Evolutionary conservation across 2,797 vertebrate genomes (phyloP).

Genomic region (Pangasius macronema): DNA sequence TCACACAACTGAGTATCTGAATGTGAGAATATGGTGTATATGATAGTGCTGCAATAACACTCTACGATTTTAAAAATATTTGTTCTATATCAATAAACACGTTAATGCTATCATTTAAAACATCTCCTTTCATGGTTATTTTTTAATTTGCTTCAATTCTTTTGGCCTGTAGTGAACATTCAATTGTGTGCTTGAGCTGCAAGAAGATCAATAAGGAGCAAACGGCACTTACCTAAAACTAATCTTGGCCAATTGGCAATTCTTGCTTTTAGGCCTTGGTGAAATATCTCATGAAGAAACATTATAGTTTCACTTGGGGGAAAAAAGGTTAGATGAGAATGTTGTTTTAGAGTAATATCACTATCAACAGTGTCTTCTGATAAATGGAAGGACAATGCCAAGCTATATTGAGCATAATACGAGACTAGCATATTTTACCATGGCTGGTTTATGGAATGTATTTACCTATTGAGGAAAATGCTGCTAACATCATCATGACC

Average conservation of each 20-base stretch:
- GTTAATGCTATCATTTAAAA: neutral
- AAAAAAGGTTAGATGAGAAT: conserved; percentile 18
- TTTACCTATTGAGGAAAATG: conserved; percentile 92
- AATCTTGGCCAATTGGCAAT: conserved; percentile 94
- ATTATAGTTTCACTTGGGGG: conserved; percentile 91
- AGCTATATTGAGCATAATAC: neutral
- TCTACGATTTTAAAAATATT: neutral
- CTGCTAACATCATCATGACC: conserved; percentile 92
- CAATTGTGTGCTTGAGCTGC: neutral
- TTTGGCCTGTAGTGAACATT: neutral
- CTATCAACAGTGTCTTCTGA: neutral
- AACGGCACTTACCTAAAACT: conserved; percentile 84
- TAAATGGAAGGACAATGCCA: neutral
- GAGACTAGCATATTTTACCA: neutral
- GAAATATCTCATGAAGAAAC: conserved; percentile 98
- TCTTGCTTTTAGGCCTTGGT: conserved; percentile 91
- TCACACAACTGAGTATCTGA: neutral
- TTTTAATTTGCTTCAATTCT: neutral
- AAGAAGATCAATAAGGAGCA: neutral
- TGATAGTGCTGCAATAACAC: no score
- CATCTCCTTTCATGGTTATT: neutral
- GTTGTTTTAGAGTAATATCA: neutral
- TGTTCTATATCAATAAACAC: neutral
- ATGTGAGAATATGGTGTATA: neutral
- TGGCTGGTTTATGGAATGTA: conserved; percentile 4